These are phyloP conservation scores for Anguilla megastoma DNA, from an alignment of 2,797 vertebrate species.

Conservation along the genomic window DNA sequence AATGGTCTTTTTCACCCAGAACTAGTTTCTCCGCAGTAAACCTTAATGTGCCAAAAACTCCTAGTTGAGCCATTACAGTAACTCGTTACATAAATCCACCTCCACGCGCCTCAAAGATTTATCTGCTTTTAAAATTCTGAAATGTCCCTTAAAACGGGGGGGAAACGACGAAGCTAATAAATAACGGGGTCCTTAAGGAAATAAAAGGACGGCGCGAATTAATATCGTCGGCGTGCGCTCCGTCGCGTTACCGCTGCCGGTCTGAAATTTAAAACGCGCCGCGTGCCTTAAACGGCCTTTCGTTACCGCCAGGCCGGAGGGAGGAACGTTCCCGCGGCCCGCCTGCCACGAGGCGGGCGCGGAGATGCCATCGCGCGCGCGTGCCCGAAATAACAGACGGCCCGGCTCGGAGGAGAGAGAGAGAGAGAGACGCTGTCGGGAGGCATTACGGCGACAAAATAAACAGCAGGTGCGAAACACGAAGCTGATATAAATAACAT, in stretches of 20 bases:
- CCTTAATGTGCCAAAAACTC: neutral
- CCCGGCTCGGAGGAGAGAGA: neutral
- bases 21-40: neutral
- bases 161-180: neutral
- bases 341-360: neutral
- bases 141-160: neutral
- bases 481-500: neutral
- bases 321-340: neutral
- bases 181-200: neutral
- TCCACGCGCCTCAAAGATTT: neutral
- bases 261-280: neutral
- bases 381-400: neutral
- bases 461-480: conserved; percentile 6
- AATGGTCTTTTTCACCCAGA: neutral
- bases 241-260: neutral
- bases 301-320: neutral
- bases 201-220: neutral
- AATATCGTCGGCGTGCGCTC: neutral
- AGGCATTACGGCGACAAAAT: conserved; percentile 6
- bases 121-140: neutral
- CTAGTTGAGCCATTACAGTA: neutral
- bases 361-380: neutral
- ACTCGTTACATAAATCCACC: neutral
- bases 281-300: no score
- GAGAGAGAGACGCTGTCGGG: neutral